Evolutionary conservation across 2,888 invertebrate genomes (phyloP), one percentile per base, ranked within the genome.

Genomic region (Drosophila anceps): DNA sequence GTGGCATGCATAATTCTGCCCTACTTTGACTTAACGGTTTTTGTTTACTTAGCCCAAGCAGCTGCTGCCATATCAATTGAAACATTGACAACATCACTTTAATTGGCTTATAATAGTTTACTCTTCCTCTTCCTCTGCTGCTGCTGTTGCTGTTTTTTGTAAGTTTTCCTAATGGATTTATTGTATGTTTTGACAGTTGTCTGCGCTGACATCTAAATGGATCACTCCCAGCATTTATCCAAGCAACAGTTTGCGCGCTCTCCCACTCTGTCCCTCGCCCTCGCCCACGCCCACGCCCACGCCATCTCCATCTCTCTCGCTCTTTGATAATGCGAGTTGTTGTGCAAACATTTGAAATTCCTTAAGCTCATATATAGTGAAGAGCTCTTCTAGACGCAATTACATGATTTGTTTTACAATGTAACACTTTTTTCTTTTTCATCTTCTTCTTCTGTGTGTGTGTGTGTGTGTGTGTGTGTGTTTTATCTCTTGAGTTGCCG

Each of bases 391-490:
- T 51, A 31, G 33, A 51, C 35, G 67, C 59, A 69, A 69, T 69
- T 68, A 60, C 53, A 61, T 53, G 69, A 69, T 54, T 69, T 69
- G 46, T 69, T 48, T 61, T 41, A 69, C 69, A 69, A 54, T 69
- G 61, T 69, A 69, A 69, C 70, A 71, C 70, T 63, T 70, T 69
- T 43, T 37, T 37, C 20, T 12, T 20, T 18, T 10, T 18, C 18
- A 10, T 7, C n/a, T 13, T 15, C 13, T 12, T 12, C 29, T 12
- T n/a, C 15, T 15, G 6, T n/a, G 6, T 15, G 15, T 37, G 13
- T n/a, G n/a, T n/a, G n/a, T n/a, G n/a, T 13, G 24, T n/a, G 15
- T 27, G 5, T 20, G 0, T 37, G 12, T 35, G 31, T 27, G 18
- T 7, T 29, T 37, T 35, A 35, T 53, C 44, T 65, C 37, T 65